Conservation (phyloP, 1,140 invertebrate genomes). For the Halictus rubicundus region DNA sequence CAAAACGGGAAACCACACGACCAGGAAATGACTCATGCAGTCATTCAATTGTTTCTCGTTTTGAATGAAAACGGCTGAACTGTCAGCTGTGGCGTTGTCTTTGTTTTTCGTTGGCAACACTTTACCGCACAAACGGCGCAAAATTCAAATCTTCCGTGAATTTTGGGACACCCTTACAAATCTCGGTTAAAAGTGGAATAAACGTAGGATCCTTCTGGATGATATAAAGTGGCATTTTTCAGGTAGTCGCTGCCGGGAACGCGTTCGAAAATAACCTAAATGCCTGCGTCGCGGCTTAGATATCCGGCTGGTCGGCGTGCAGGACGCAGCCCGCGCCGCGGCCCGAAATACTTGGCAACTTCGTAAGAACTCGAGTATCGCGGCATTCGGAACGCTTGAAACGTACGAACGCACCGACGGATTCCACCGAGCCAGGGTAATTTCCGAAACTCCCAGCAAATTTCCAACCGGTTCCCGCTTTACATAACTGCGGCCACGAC, state of each 20-base stretch:
- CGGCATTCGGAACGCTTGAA: constrained; percentile 24
- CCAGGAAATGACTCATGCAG: no score
- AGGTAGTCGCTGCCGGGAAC: neutral
- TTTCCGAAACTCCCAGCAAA: constrained; percentile 41
- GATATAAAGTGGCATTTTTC: neutral
- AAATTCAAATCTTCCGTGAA: no score
- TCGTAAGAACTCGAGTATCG: constrained; percentile 29
- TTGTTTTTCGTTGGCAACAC: no score
- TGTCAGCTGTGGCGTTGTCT: no score
- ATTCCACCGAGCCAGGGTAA: constrained; percentile 19
- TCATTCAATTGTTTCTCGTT: no score
- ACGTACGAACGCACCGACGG: constrained; percentile 9
- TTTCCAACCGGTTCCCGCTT: constrained; percentile 25
- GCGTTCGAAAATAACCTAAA: constrained; percentile 2
- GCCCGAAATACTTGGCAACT: constrained; percentile 34
- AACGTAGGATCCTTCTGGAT: no score
- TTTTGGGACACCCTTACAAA: no score
- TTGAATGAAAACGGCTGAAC: no score
- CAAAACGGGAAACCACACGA: no score
- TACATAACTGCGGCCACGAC: constrained; percentile 20
- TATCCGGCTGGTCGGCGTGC: no score
- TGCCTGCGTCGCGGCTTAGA: neutral
- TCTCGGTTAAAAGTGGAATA: no score
- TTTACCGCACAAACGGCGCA: no score
- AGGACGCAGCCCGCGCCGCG: neutral